Base-by-base conservation (phyloP, 2,888 invertebrate species). In the Drosophila yooni region DNA sequence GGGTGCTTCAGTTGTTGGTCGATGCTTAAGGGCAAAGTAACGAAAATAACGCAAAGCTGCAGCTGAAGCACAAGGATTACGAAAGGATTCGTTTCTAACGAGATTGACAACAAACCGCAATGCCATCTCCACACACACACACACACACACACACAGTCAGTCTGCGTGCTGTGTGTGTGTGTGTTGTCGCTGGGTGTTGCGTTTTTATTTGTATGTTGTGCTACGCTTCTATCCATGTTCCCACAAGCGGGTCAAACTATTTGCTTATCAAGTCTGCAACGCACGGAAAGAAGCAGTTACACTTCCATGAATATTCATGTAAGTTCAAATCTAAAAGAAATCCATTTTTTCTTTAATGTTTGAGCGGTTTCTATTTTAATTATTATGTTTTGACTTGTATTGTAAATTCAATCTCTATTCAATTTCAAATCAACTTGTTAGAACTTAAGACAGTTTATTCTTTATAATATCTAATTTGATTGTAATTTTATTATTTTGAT, bases 1-100 rank as follows among this genome's bases (percentile, higher is more conserved):
- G 18, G 40, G 59, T 43, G 68, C 62, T 66, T 52, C 57, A 48
- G 77, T 68, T 80, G 81, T 72, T 76, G 72, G 72, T 68, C 67
- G 64, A 56, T 72, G 78, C 74, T 67, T 74, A 65, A 80, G 69
- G 70, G 77, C 79, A 78, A 70, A 79, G 79, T 75, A 74, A 83
- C 76, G 73, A 84, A 79, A 80, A 80, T 76, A 83, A 79, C 79
- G 82, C 70, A 87, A 82, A 84, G 88, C 89, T 84, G 88, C 89
- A 86, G 76, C 71, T 84, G 85, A 89, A 86, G 85, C 88, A 84
- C 88, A 84, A 76, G 85, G 85, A 86, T 86, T 86, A 86, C 89
- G 88, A 86, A 86, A 86, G 89, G 85, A 86, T 86, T 86, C 85
- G 82, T 88, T 86, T 89, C 88, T 86, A 86, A 86, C 85, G 89